Evolutionary conservation across 2,113 vertebrate genomes (phyloP), one percentile per base, ranked within the genome.

Genomic region (Beaufortia kweichowensis): DNA sequence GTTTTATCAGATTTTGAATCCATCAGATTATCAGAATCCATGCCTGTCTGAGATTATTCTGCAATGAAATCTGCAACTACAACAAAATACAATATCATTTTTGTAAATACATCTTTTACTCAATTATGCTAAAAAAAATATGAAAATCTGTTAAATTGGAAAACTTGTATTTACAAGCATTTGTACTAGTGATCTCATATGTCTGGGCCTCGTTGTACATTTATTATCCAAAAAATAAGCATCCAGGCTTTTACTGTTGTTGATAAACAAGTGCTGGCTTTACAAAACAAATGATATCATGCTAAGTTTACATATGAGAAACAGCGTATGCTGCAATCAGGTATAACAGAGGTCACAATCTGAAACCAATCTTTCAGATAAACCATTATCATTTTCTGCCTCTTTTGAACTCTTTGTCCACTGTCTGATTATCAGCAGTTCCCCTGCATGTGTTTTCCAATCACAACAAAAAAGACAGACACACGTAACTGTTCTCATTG

Each of bases 381-480:
- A 35, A 64, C 48, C 31, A 60, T 43, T 46, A 78, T 71, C 68
- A 64, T 78, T 63, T 60, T 39, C 29, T 17, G 6, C 1, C 29
- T 64, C 12, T 48, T 64, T 55, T 63, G 46, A 64, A 41, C 46
- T 35, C 41, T 11, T 39, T 50, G 17, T 56, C 23, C 11, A 12
- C 46, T 48, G 31, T 64, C 24, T 72, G 60, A 78, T 78, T 71
- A 72, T 61, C 59, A 71, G 59, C 11, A n/a, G 77, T 10, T 39
- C 48, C 29, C 35, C 59, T 70, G 24, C 11, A 9, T 35, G 21
- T 60, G 41, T 24, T 70, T 35, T 10, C 56, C 12, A 60, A 33
- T 56, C 48, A n/a, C 53, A 67, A 26, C 19, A 21, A 9, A 24
- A 48, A 68, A 39, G 21, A 26, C 26, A 53, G 41, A 69, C 29